Conservation (phyloP, 2,113 vertebrate species). For the Myrmecobius fasciatus region DNA sequence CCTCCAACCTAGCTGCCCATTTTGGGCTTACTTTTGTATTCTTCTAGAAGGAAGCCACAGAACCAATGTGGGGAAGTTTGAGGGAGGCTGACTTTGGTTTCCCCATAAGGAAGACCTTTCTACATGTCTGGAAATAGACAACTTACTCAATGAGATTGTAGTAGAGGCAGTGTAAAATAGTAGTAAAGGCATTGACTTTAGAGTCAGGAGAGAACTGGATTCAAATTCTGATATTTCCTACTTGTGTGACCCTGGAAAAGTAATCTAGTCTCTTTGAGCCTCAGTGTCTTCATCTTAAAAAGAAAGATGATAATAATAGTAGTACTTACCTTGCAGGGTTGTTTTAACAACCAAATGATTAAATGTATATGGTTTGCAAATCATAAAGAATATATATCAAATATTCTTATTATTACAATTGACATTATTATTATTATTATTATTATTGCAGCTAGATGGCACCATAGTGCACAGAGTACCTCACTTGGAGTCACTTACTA, state of each 20-base stretch:
- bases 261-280: not conserved
- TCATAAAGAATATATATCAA: too few relatives aligned
- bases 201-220: not conserved
- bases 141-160: too few relatives aligned
- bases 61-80: too few relatives aligned
- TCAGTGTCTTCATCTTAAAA: constrained; percentile 23
- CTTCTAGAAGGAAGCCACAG: too few relatives aligned
- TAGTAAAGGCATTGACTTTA: not conserved
- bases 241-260: not conserved
- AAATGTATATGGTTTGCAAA: not conserved
- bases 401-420: too few relatives aligned
- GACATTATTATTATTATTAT: too few relatives aligned
- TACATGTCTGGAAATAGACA: too few relatives aligned
- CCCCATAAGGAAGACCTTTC: too few relatives aligned
- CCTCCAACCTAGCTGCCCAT: not conserved
- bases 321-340: not conserved
- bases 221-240: constrained; percentile 10
- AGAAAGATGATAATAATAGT: not conserved
- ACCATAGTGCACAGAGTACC: not conserved
- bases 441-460: not conserved
- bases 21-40: too few relatives aligned
- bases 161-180: too few relatives aligned
- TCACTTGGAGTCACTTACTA: not conserved
- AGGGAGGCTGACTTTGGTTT: too few relatives aligned
- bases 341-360: not conserved